Conservation (phyloP, 1,140 invertebrate genomes). For the Eubasilissa regina region DNA sequence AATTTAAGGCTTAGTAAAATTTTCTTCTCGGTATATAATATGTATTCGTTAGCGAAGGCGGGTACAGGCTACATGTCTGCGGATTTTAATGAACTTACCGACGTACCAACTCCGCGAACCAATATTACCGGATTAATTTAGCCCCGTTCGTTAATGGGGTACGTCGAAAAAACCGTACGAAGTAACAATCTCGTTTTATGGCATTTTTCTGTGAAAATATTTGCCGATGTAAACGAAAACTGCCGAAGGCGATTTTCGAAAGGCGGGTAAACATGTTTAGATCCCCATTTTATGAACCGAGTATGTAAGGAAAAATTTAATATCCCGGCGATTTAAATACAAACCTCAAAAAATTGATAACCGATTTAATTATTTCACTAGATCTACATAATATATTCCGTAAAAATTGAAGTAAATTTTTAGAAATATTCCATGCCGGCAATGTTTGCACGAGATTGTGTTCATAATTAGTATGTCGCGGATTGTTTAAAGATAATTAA, state of each 20-base stretch:
- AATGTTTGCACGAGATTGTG: no score
- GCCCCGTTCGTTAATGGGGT: slow-evolving; percentile 15
- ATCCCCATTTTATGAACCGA: neutral
- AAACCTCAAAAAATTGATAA: slow-evolving; percentile 29
- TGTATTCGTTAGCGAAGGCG: neutral
- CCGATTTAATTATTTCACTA: neutral
- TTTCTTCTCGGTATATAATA: no score
- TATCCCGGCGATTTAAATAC: slow-evolving; percentile 23
- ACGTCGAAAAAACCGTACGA: neutral
- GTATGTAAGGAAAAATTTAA: slow-evolving; percentile 16
- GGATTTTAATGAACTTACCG: slow-evolving; percentile 30
- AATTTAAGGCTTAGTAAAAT: no score
- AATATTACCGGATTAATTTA: slow-evolving; percentile 30
- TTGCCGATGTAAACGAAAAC: slow-evolving; percentile 47
- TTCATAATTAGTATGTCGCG: no score
- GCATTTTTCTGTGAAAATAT: slow-evolving; percentile 39
- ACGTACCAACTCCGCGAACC: slow-evolving; percentile 2
- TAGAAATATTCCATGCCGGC: no score
- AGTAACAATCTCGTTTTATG: slow-evolving; percentile 38
- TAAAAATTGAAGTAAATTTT: no score
- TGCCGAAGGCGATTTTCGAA: slow-evolving; percentile 6
- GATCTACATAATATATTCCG: no score
- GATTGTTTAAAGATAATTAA: no score
- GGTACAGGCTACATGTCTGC: neutral
- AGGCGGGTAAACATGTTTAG: slow-evolving; percentile 26